phyloP scores from a whole-genome alignment of 2,888 invertebrate genomes.

The Sabellastarte sp. region DNA sequence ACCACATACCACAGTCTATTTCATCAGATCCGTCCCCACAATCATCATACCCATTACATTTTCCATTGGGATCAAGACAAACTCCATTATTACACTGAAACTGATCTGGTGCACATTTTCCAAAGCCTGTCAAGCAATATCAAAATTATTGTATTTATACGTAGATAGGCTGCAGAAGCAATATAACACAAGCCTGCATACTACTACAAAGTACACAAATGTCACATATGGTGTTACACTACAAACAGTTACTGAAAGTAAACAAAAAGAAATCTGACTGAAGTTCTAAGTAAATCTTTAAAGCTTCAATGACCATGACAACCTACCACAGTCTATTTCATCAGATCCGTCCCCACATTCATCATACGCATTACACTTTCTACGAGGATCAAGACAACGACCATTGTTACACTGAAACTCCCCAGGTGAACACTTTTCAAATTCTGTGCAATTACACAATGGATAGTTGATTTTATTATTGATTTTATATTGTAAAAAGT shows the following conservation, averaged over 20 bases:
- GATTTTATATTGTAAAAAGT: too few relatives aligned
- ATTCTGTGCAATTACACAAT: too few relatives aligned
- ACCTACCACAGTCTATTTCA: conserved; percentile 82
- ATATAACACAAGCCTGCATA: too few relatives aligned
- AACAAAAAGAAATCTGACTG: too few relatives aligned
- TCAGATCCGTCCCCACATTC: conserved; percentile 76
- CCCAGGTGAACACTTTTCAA: background rate
- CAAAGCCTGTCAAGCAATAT: too few relatives aligned
- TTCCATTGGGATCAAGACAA: conserved; percentile 5
- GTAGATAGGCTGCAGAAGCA: too few relatives aligned
- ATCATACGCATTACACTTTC: conserved; percentile 53
- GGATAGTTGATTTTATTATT: too few relatives aligned
- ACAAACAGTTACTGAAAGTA: too few relatives aligned
- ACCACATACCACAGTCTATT: conserved; percentile 67
- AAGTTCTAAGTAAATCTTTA: too few relatives aligned
- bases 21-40: conserved; percentile 69
- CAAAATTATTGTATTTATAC: too few relatives aligned
- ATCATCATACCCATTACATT: conserved; percentile 12
- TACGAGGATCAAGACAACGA: conserved; percentile 14
- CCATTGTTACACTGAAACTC: conserved; percentile 20
- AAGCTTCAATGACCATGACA: background rate
- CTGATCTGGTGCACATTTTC: conserved; percentile 34
- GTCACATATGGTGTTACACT: too few relatives aligned
- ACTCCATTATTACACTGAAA: conserved; percentile 61
- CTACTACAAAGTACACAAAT: too few relatives aligned